phyloP scores from a whole-genome alignment of 2,113 vertebrate species.

The Micromys minutus region DNA sequence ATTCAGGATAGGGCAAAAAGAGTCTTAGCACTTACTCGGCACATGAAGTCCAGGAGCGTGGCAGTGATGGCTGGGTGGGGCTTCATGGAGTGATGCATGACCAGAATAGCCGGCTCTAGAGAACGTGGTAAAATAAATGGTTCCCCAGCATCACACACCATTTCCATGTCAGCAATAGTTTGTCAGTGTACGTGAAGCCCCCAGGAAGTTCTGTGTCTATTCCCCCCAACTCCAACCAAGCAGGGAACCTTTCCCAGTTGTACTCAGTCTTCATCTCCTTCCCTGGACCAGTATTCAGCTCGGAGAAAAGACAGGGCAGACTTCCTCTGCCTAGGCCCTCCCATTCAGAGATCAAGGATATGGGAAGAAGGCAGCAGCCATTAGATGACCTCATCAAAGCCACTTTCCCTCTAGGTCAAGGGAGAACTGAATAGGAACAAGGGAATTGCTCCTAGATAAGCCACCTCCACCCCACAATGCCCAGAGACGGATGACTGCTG shows the following conservation, averaged over 20 bases:
- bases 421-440: slow-evolving; percentile 27
- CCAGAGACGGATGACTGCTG: background rate
- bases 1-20: background rate
- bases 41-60: slow-evolving; percentile 99
- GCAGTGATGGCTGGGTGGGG: slow-evolving; percentile 98
- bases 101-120: slow-evolving; percentile 96
- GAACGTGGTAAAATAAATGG: background rate
- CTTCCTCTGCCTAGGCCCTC: background rate
- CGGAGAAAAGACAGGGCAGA: background rate
- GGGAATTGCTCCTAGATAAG: slow-evolving; percentile 49
- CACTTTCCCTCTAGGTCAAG: slow-evolving; percentile 54
- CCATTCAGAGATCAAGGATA: background rate
- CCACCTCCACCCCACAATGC: background rate
- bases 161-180: background rate
- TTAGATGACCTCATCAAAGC: slow-evolving; percentile 19
- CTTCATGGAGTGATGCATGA: slow-evolving; percentile 99
- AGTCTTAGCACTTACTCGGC: slow-evolving; percentile 87
- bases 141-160: background rate
- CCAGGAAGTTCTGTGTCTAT: background rate
- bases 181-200: background rate
- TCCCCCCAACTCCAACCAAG: background rate
- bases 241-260: background rate
- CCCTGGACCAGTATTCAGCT: background rate
- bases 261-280: background rate
- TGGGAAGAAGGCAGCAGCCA: background rate